These are phyloP conservation scores for Bombus affinis DNA, from an alignment of 1,140 invertebrate species.

Conservation along the genomic window DNA sequence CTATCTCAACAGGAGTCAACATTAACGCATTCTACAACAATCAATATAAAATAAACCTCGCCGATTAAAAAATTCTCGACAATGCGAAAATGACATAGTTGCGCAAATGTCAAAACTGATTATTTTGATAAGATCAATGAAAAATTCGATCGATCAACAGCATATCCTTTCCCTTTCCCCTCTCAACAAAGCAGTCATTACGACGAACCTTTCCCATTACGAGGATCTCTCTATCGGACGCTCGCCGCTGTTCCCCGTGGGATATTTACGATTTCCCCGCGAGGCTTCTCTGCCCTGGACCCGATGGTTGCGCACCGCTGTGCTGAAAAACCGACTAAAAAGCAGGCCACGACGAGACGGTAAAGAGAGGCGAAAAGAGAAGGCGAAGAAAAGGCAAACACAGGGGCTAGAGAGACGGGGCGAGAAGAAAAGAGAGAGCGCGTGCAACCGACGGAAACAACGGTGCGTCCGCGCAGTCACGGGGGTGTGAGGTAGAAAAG, in stretches of 20 bases:
- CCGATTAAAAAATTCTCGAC: neutral
- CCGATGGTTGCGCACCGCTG: slow-evolving; percentile 25
- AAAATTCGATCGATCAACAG: neutral
- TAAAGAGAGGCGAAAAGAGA: slow-evolving; percentile 10
- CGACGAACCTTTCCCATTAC: neutral
- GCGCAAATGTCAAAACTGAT: neutral
- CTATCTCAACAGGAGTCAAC: neutral
- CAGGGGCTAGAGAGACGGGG: neutral
- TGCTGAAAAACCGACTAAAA: slow-evolving; percentile 28
- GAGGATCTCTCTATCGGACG: neutral
- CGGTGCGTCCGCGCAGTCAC: neutral
- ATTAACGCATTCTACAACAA: neutral
- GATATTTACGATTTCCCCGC: slow-evolving; percentile 1
- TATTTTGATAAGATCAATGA: neutral
- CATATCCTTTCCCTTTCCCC: no score
- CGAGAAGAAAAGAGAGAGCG: slow-evolving; percentile 12
- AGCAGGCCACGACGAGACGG: slow-evolving; percentile 4
- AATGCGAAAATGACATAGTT: no score
- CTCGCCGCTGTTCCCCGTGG: neutral
- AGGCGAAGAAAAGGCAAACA: slow-evolving; percentile 2
- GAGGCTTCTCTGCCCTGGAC: neutral
- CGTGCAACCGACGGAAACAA: neutral
- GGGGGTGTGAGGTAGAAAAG: neutral
- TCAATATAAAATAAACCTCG: neutral
- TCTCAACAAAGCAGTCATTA: neutral